A percentile compares a stretch with the other conserved stretches of the same genome.
These are phyloP conservation scores for Amphibalanus amphitrite DNA, from an alignment of 1,140 invertebrate genomes.

Conservation along the genomic window DNA sequence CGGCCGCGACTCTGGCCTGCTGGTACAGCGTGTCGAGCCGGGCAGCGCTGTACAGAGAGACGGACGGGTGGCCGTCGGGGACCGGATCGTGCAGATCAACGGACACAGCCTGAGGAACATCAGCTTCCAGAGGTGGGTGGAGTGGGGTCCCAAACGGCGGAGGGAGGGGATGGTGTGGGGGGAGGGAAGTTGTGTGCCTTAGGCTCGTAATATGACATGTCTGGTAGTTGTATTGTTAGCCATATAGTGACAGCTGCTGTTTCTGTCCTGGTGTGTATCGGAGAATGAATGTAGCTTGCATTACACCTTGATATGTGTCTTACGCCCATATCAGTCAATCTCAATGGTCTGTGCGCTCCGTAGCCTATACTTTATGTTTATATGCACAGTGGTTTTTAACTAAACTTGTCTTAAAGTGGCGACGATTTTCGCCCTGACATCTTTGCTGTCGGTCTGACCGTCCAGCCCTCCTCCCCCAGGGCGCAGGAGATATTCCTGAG, in stretches of 20 bases:
- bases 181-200: too few species aligned
- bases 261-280: constrained; percentile 5
- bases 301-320: too few species aligned
- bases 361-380: too few species aligned
- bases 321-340: too few species aligned
- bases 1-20: constrained; percentile 55
- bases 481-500: constrained; percentile 61
- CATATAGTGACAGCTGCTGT: background rate
- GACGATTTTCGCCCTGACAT: too few species aligned
- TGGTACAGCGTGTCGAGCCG: constrained; percentile 71
- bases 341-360: too few species aligned
- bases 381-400: too few species aligned
- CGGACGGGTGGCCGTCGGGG: constrained; percentile 56
- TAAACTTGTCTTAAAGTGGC: too few species aligned
- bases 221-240: background rate
- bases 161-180: too few species aligned
- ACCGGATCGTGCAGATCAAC: constrained; percentile 77
- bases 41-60: constrained; percentile 61
- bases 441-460: too few species aligned
- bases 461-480: constrained; percentile 24
- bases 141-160: background rate
- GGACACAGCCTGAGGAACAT: constrained; percentile 50
- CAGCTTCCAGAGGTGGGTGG: constrained; percentile 37
- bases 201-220: background rate
- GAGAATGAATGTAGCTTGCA: constrained; percentile 17